Evolutionary conservation across 1,140 invertebrate species (phyloP).

Genomic region (Scaptodrosophila lebanonensis): DNA sequence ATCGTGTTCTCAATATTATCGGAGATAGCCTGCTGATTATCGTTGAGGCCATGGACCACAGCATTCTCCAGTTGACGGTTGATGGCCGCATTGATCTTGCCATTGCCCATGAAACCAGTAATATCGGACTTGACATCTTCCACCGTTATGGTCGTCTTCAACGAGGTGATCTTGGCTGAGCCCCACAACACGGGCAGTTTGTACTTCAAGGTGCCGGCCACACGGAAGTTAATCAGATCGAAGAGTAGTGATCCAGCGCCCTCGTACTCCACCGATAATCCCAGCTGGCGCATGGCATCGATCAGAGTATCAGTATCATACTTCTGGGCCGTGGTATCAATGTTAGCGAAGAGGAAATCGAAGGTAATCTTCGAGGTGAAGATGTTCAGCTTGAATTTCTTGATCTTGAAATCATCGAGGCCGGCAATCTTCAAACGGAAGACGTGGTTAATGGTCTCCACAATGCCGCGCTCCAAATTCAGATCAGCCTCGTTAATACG

Average conservation of each 20-base stretch:
- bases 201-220: slow-evolving; percentile 59
- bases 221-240: slow-evolving; percentile 57
- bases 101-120: slow-evolving; percentile 63
- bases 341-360: slow-evolving; percentile 58
- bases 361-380: slow-evolving; percentile 59
- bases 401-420: slow-evolving; percentile 60
- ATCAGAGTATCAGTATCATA: slow-evolving; percentile 67
- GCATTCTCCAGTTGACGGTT: slow-evolving; percentile 62
- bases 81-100: slow-evolving; percentile 53
- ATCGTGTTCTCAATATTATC: slow-evolving; percentile 57
- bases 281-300: slow-evolving; percentile 61
- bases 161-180: slow-evolving; percentile 63
- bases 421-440: slow-evolving; percentile 64
- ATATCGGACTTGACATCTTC: slow-evolving; percentile 55
- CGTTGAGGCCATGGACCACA: slow-evolving; percentile 49
- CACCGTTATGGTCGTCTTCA: slow-evolving; percentile 58
- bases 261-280: slow-evolving; percentile 66
- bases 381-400: slow-evolving; percentile 63
- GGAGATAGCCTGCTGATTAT: slow-evolving; percentile 55
- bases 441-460: slow-evolving; percentile 64
- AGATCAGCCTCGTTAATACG: slow-evolving; percentile 50
- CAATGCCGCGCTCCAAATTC: slow-evolving; percentile 52
- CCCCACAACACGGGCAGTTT: slow-evolving; percentile 70
- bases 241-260: slow-evolving; percentile 56
- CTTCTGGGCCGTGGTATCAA: slow-evolving; percentile 55